Percentiles rank a stretch among this genome's conserved stretches.
phyloP scores from a whole-genome alignment of 2,113 vertebrate genomes.

The Tretioscincus oriximinensis region DNA sequence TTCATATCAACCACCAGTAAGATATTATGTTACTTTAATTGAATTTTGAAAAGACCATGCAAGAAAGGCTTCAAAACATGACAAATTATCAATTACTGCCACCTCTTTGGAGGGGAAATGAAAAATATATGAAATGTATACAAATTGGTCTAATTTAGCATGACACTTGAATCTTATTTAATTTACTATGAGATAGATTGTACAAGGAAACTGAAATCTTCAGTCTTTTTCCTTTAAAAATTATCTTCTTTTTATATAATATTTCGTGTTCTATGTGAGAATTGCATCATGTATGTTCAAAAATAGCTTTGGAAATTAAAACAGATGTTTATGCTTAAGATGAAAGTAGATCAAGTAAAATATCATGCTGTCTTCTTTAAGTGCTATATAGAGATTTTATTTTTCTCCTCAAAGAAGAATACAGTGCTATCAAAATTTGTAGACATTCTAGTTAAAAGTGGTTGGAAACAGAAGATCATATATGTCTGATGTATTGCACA shows the following conservation, averaged over 20 bases:
- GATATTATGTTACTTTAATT: not conserved
- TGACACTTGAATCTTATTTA: not conserved
- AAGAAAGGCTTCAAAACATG: conserved; percentile 1
- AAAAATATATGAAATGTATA: not conserved
- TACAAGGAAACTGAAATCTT: too few relatives aligned
- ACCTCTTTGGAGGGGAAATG: not conserved
- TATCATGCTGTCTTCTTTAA: not conserved
- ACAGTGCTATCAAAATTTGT: too few relatives aligned
- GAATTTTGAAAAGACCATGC: not conserved
- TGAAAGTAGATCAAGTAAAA: not conserved
- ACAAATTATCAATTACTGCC: conserved; percentile 7
- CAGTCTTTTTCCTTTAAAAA: not conserved
- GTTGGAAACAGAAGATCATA: too few relatives aligned
- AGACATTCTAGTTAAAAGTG: too few relatives aligned
- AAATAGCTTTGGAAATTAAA: not conserved
- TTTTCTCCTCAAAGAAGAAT: too few relatives aligned
- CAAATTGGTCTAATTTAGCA: not conserved
- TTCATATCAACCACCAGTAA: too few relatives aligned
- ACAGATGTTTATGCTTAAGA: not conserved
- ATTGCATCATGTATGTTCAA: not conserved
- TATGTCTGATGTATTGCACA: too few relatives aligned
- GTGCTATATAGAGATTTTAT: not conserved
- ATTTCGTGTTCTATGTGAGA: not conserved
- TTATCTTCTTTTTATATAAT: too few relatives aligned
- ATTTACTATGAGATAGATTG: not conserved